Evolutionary conservation across 2,113 vertebrate species (phyloP).

Genomic region (Halichoerus grypus): DNA sequence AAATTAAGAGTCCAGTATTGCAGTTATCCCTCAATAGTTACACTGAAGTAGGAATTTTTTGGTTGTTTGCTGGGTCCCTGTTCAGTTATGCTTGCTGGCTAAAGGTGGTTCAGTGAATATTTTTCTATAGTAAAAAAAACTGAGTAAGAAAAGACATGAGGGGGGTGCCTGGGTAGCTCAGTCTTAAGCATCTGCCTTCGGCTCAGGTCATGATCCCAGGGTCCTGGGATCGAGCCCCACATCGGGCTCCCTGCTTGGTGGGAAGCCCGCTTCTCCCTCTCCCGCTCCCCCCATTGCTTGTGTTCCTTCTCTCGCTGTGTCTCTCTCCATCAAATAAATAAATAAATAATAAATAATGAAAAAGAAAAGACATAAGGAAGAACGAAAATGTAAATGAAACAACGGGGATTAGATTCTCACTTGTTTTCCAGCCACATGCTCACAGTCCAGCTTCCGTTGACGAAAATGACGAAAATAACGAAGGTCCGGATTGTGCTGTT

Average conservation of each 20-base stretch:
- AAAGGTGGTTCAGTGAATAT: not conserved
- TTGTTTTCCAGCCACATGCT: not conserved
- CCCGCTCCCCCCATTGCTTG: no score
- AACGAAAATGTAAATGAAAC: not conserved
- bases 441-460: not conserved
- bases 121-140: slow-evolving; percentile 1
- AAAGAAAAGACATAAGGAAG: not conserved
- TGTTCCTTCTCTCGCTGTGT: no score
- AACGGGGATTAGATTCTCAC: not conserved
- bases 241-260: no score
- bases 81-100: not conserved
- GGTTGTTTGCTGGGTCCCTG: slow-evolving; percentile 1
- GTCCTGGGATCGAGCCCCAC: no score
- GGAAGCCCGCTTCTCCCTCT: no score
- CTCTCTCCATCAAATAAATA: no score
- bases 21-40: not conserved
- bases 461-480: not conserved
- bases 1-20: not conserved
- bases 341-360: no score
- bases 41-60: not conserved
- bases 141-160: not conserved
- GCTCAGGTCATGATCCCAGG: no score
- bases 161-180: no score
- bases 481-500: not conserved
- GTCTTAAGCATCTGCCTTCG: no score